Conservation (phyloP, 2,113 vertebrate genomes). For the Erythrolamprus reginae region DNA sequence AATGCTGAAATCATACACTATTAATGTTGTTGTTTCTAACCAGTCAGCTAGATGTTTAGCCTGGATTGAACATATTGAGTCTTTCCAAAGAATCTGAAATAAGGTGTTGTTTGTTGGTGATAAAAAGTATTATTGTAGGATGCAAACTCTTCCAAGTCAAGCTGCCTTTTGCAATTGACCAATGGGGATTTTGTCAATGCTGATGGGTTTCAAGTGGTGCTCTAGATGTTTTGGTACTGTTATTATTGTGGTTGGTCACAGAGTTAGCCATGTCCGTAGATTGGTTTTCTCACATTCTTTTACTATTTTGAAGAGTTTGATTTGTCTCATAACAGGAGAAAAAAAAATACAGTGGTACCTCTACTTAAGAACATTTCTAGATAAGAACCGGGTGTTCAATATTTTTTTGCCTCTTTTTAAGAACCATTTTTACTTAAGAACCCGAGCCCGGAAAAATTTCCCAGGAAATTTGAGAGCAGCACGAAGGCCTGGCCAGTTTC, state of each 20-base stretch:
- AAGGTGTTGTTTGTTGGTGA: not conserved
- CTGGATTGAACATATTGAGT: not conserved
- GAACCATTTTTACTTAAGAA: too few species aligned
- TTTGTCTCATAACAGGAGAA: not conserved
- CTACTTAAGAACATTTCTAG: too few species aligned
- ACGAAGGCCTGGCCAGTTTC: too few species aligned
- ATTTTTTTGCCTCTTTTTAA: too few species aligned
- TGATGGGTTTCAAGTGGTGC: too few species aligned
- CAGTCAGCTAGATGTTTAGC: not conserved
- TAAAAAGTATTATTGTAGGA: not conserved
- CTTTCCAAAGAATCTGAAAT: not conserved
- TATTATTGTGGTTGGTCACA: not conserved
- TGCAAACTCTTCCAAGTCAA: not conserved
- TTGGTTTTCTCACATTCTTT: not conserved
- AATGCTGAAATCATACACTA: not conserved
- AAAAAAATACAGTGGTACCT: too few species aligned
- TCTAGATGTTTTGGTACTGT: not conserved
- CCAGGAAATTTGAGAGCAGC: too few species aligned
- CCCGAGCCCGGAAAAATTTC: too few species aligned
- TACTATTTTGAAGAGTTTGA: not conserved
- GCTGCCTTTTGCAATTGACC: not conserved
- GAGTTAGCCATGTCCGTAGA: not conserved
- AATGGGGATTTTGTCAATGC: not conserved
- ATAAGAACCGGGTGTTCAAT: too few species aligned
- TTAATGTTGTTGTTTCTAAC: not conserved